Evolutionary conservation across 2,888 invertebrate species (phyloP), one percentile per base, ranked within the genome.

Genomic region (Herminia tarsipennalis): DNA sequence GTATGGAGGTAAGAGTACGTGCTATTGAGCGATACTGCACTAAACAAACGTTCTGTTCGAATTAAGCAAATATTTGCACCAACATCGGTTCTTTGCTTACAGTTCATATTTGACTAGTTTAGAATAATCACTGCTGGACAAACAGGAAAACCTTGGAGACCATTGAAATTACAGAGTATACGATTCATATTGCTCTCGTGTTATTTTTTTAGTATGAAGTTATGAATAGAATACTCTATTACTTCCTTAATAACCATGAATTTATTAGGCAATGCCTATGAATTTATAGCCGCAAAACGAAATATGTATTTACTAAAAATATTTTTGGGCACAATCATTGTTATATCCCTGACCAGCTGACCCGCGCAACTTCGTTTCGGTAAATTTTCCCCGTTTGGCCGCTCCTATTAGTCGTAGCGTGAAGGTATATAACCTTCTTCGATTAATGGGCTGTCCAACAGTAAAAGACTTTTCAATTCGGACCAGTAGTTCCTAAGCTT

Each of bases 61-160:
- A 76, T 77, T 76, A 72, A 75, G 0, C 70, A 78, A 81, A 82
- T 80, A 76, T 82, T 76, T 76, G 70, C 73, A 59, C 60, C 61
- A 52, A 48, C 53, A 59, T 61, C 67, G 44, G 56, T 54, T 66
- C 55, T 64, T 63, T 59, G 29, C 29, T 64, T 56, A 25, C 34
- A 42, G 24, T 34, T 40, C 47, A 64, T 58, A 49, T 68, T 48
- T 37, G 29, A 52, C n/a, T n/a, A n/a, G n/a, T n/a, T n/a, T n/a
- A n/a, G 36, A 54, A 52, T 56, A 53, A 36, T 20, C 37, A 24
- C 12, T 5, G 4, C 22, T 32, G 13, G 44, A 34, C 36, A 33
- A 57, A 55, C 36, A 49, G 32, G 36, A 45, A 51, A 44, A 3
- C 10, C 17, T 32, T 39, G 18, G 16, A 4, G n/a, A 6, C 14